Base-by-base conservation (phyloP, 2,797 vertebrate genomes). In the Otolemur crassicaudatus region DNA sequence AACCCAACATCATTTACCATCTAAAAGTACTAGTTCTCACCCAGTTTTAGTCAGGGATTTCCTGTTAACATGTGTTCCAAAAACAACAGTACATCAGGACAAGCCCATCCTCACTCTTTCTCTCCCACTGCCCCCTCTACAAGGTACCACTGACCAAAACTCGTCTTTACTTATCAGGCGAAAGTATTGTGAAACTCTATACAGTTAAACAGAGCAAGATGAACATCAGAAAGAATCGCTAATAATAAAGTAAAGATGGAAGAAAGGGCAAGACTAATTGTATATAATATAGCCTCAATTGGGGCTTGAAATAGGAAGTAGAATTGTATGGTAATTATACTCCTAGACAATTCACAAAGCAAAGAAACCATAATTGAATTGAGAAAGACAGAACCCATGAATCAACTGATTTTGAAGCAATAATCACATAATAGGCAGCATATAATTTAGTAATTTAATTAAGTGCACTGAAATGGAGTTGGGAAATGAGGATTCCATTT, bases 391-490 rank as follows among this genome's bases (percentile, higher is more conserved):
- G 91, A 79, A 72, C 20, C 63, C 84, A 95, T 80, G 67, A 95
- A 92, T 92, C 97, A 96, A 84, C 60, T 91, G 43, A 85, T 95
- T 91, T 75, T 87, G 58, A 92, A 88, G 93, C 79, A 85, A 87
- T 96, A 94, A 96, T 97, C 93, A n/a, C 94, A 87, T 97, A 80
- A 94, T 58, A 43, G 90, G 83, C 65, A 91, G 77, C 63, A 2
- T 92, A 73, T 69, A 43, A 83, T n/a, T 65, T 37, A 61, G 77
- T 95, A 87, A 97, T 95, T 94, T 88, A 87, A 80, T 97, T 94
- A 73, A 53, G 49, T 86, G 29, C 43, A 23, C 58, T 27, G 61
- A 93, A 70, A 90, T 11, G 69, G 82, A 67, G 13, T 80, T 90
- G 82, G 43, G 53, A 90, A 87, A 84, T 12, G 20, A 63, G 70